phyloP scores from a whole-genome alignment of 23 tunicate genomes.

The Clavelina lepadiformis region DNA sequence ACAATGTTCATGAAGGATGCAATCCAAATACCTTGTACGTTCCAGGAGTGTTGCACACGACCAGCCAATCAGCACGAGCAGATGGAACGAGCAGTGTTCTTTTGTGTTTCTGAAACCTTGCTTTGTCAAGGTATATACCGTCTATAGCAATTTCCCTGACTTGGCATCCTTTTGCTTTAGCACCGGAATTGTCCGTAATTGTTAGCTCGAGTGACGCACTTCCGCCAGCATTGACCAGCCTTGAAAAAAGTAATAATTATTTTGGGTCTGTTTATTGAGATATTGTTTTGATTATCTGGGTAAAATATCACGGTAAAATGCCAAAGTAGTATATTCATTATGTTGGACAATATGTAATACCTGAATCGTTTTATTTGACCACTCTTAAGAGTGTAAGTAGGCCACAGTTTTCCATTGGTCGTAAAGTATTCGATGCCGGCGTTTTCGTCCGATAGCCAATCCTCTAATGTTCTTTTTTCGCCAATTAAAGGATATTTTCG shows the following conservation, averaged over 20 bases:
- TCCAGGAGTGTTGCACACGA: slow-evolving; percentile 53
- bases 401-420: slow-evolving; percentile 65
- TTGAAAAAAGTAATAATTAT: too few species aligned
- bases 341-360: too few species aligned
- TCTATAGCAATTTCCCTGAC: slow-evolving; percentile 67
- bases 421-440: slow-evolving; percentile 27
- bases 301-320: not conserved
- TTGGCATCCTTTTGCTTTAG: slow-evolving; percentile 19
- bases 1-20: too few species aligned
- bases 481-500: too few species aligned
- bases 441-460: slow-evolving; percentile 30
- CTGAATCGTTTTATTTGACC: slow-evolving; percentile 74
- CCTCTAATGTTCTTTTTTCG: slow-evolving; percentile 10
- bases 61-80: slow-evolving; percentile 66
- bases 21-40: slow-evolving; percentile 42
- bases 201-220: slow-evolving; percentile 23
- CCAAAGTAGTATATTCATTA: too few species aligned
- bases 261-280: too few species aligned
- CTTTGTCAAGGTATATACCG: slow-evolving; percentile 55
- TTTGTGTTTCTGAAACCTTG: slow-evolving; percentile 14
- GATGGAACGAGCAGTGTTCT: slow-evolving; percentile 48
- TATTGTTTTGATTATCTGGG: not conserved
- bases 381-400: slow-evolving; percentile 19
- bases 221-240: slow-evolving; percentile 82
- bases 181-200: not conserved